Conservation (phyloP, 2,113 vertebrate genomes). For the Ictalurus punctatus region DNA sequence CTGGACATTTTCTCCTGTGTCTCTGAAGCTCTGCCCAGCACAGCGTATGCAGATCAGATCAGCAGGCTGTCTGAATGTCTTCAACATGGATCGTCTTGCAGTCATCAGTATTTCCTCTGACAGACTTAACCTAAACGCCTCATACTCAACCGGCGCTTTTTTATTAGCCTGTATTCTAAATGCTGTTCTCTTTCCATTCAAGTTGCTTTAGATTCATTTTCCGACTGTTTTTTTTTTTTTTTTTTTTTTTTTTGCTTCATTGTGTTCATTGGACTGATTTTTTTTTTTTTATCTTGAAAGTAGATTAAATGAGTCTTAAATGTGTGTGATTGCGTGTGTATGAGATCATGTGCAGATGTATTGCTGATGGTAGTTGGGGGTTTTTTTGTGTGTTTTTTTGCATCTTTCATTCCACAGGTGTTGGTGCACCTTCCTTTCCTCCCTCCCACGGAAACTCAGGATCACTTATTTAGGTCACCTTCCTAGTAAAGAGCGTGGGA, state of each 20-base stretch:
- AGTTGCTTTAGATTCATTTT: conserved; percentile 69
- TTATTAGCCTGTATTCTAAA: conserved; percentile 38
- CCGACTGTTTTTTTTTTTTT: conserved; percentile 63
- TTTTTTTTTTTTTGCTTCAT: background rate
- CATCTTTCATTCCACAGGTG: conserved; percentile 83
- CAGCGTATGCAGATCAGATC: background rate
- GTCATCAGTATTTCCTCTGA: conserved; percentile 11
- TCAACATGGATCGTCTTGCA: background rate
- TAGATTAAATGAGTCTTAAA: conserved; percentile 82
- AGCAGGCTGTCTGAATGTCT: conserved; percentile 8
- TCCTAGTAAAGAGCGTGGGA: conserved; percentile 13
- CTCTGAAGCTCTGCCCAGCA: background rate
- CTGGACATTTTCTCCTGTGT: background rate
- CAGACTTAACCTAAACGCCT: conserved; percentile 5
- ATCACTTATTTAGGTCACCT: conserved; percentile 34
- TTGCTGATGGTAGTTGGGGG: conserved; percentile 58
- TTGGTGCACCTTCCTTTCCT: conserved; percentile 75
- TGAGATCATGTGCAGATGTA: conserved; percentile 1
- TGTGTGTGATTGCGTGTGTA: conserved; percentile 59
- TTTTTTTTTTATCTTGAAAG: conserved; percentile 63
- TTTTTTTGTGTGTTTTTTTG: conserved; percentile 74
- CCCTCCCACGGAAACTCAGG: conserved; percentile 83
- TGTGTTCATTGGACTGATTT: conserved; percentile 63
- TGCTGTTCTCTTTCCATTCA: conserved; percentile 32
- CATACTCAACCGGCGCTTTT: background rate